Evolutionary conservation across 2,888 invertebrate species (phyloP), one percentile per base, ranked within the genome.

Genomic region (Dicycla oo): DNA sequence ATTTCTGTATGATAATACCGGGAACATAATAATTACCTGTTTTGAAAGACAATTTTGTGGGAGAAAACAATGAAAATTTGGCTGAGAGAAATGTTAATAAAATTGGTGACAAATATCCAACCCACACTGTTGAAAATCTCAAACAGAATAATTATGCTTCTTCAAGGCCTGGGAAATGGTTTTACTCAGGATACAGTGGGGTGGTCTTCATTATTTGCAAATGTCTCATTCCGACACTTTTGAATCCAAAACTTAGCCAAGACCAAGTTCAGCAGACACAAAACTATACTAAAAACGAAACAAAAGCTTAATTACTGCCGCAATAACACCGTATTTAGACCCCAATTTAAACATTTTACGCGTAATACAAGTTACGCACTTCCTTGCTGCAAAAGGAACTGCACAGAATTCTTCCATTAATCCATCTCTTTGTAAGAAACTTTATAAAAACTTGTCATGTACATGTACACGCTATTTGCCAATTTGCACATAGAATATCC

Each of bases 401-500:
- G 40, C 43, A 18, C 56, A 53, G 26, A 63, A 67, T 69, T 67
- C 30, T 75, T 60, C 53, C 43, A 68, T 80, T 49, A 43, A 69
- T 64, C 23, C 51, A 53, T 49, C 30, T 45, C 68, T 79, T 72
- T 79, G 80, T 73, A 43, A 23, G 23, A 61, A 61, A 53, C 43
- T 67, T 20, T 40, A 68, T 65, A 82, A 79, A 78, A 79, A 83
- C 80, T 58, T 63, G 74, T 54, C 57, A 34, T 53, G 49, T 34
- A 82, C 78, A 57, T 43, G 26, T 82, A 62, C 10, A 53, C 23
- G 23, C 63, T 58, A 54, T 69, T 51, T 71, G 68, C 54, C 64
- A 54, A 54, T 69, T 51, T 71, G 68, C 54, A 68, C 80, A 83
- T 83, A 80, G 60, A 68, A 69, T 81, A 81, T 75, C 81, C 81